Percentiles rank a stretch among this genome's conserved stretches.
These are phyloP conservation scores for Thereva unica DNA, from an alignment of 2,888 invertebrate species.

Conservation along the genomic window DNA sequence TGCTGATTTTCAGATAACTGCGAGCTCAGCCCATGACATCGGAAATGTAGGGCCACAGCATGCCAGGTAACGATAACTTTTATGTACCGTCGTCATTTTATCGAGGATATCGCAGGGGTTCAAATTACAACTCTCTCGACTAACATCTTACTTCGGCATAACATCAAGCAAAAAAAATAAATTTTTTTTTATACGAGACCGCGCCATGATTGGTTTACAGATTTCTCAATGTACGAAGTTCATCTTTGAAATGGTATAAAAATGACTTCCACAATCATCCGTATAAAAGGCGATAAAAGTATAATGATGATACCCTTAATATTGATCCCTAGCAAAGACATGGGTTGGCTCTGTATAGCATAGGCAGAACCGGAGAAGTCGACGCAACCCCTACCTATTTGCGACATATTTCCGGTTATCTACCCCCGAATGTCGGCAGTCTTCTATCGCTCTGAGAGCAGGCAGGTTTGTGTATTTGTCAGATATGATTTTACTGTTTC, in stretches of 20 bases:
- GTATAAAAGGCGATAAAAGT: constrained; percentile 10
- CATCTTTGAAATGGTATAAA: too few relatives aligned
- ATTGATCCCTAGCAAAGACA: too few relatives aligned
- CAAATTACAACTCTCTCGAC: not conserved
- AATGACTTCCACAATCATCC: too few relatives aligned
- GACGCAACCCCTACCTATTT: not conserved
- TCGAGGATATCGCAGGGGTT: not conserved
- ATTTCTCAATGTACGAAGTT: too few relatives aligned
- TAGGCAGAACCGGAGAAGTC: not conserved
- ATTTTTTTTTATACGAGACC: too few relatives aligned
- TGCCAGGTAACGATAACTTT: constrained; percentile 67
- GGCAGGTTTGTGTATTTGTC: constrained; percentile 19
- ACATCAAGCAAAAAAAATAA: too few relatives aligned
- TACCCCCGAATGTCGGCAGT: constrained; percentile 19
- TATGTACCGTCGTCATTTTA: constrained; percentile 23
- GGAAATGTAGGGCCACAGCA: constrained; percentile 81
- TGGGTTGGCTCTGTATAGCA: too few relatives aligned
- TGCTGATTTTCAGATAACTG: constrained; percentile 75
- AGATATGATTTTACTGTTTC: constrained; percentile 27
- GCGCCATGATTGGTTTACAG: too few relatives aligned
- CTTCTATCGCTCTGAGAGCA: constrained; percentile 21
- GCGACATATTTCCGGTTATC: constrained; percentile 4
- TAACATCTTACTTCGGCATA: not conserved
- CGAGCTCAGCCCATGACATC: constrained; percentile 80
- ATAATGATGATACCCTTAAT: constrained; percentile 13